phyloP scores from a whole-genome alignment of 2,113 vertebrate genomes.

The Tragelaphus buxtoni region DNA sequence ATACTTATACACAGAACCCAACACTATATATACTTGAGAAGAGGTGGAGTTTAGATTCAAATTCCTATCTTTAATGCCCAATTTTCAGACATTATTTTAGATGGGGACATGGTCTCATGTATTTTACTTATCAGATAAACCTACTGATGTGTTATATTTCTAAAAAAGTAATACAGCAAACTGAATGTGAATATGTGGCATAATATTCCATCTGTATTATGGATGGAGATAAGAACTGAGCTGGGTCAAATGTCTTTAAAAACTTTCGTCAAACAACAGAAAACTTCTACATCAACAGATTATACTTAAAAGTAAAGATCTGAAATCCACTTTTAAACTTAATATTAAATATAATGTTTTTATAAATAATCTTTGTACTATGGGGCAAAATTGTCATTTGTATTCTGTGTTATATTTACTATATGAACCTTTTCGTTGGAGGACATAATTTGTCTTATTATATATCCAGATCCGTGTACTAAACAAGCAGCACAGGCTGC shows the following conservation, averaged over 20 bases:
- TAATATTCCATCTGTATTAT: background rate
- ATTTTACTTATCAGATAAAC: background rate
- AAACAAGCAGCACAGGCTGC: background rate
- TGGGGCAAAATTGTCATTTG: background rate
- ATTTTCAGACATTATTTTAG: background rate
- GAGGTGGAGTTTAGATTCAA: background rate
- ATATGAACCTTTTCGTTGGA: background rate
- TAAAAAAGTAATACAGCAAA: background rate
- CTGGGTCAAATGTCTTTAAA: background rate
- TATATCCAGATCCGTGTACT: background rate
- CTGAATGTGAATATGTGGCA: background rate
- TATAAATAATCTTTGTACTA: background rate
- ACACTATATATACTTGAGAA: background rate
- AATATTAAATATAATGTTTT: background rate
- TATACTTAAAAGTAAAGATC: background rate
- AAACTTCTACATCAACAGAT: background rate
- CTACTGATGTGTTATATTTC: background rate
- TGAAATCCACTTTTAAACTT: background rate
- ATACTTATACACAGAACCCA: too few species aligned
- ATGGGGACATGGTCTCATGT: background rate
- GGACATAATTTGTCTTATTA: background rate
- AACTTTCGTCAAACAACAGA: background rate
- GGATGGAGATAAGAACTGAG: background rate
- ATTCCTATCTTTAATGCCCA: background rate
- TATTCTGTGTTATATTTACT: background rate